Conservation (phyloP, 2,113 vertebrate species). For the Crotophaga sulcirostris region DNA sequence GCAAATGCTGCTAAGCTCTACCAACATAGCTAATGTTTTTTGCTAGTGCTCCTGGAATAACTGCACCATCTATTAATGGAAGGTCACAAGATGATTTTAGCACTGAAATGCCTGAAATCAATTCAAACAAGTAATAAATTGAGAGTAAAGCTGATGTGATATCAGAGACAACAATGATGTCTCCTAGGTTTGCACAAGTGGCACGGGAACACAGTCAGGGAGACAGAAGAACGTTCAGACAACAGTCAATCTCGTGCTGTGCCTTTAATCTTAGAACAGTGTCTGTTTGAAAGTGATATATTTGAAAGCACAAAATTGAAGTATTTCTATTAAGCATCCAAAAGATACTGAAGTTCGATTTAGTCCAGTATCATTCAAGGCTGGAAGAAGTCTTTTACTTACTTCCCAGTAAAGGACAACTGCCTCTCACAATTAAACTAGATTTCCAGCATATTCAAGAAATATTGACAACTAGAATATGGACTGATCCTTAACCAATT, state of each 20-base stretch:
- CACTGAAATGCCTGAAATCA: neutral
- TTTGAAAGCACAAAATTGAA: constrained; percentile 32
- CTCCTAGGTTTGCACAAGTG: neutral
- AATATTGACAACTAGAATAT: constrained; percentile 8
- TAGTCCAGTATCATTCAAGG: neutral
- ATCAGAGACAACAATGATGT: neutral
- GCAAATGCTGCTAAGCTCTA: neutral
- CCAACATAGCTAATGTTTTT: neutral
- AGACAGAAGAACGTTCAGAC: neutral
- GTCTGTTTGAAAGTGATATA: neutral
- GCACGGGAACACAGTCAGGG: neutral
- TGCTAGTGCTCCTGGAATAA: neutral
- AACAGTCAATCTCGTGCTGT: neutral
- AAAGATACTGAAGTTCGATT: constrained; percentile 4
- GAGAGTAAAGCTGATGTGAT: neutral
- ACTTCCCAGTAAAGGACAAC: constrained; percentile 41
- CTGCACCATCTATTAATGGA: neutral
- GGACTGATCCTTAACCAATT: constrained; percentile 38
- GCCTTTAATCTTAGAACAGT: neutral
- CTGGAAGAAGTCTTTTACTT: neutral
- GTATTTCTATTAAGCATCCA: constrained; percentile 15
- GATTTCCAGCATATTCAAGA: constrained; percentile 15
- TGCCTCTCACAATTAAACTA: constrained; percentile 41
- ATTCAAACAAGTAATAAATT: neutral
- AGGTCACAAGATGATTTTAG: neutral